Base-by-base conservation (phyloP, 2,113 vertebrate species). In the Zeus faber region DNA sequence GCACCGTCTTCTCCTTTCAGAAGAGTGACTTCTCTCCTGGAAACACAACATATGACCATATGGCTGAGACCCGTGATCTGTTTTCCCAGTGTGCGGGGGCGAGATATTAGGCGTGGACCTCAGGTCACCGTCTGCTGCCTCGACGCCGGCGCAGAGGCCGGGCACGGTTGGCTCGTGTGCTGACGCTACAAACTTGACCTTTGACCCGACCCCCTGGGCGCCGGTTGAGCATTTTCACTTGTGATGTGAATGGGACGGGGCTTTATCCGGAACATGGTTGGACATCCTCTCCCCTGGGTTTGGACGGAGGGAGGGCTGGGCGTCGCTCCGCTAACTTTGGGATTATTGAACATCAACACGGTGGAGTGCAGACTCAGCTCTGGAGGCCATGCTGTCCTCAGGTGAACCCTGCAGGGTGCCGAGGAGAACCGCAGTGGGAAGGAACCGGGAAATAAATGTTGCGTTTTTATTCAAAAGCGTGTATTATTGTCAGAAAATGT, bases 111-210 rank as follows among this genome's bases (percentile, higher is more conserved):
- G 49, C 62, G 33, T 78, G 49, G 77, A 76, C 70, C 78, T 67
- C 40, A 6, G 29, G 54, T 52, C 68, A 49, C 61, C 44, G 57
- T 58, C 50, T 39, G 43, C 48, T 21, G 35, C 27, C 16, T 59
- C 49, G 54, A 33, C 45, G 52, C 41, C 67, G 54, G 49, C 40
- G 43, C 40, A 35, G 27, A 9, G 20, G 47, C 27, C 13, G 23
- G 56, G 13, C 20, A 0, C 67, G 65, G 67, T 77, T 75, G 50
- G 52, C 49, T 58, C 58, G 49, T 44, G 26, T 50, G 55, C 48
- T 54, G 50, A 17, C 64, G 66, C 55, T 72, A 47, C 53, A 64
- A 49, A 68, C 70, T 43, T 76, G 65, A 79, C 70, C 60, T 74
- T 58, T 70, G 37, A 45, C 65, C 60, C 39, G 46, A 48, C 47